Conservation (phyloP, 2,888 invertebrate genomes). For the Callinectes sapidus region DNA sequence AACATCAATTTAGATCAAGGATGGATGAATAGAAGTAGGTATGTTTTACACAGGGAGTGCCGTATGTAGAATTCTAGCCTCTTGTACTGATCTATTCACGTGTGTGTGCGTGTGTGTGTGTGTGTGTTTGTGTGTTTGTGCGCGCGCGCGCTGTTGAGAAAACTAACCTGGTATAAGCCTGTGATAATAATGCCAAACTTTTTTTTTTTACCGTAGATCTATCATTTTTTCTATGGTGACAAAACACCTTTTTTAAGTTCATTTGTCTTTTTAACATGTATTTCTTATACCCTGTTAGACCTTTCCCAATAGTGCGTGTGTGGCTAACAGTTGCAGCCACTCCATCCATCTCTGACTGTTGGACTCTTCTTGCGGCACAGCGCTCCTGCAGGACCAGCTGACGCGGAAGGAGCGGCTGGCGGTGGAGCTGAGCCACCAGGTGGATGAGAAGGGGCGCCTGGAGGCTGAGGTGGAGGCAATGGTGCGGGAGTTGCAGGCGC, state of each 20-base stretch:
- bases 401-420: conserved; percentile 51
- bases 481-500: conserved; percentile 49
- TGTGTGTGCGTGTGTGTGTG: neutral
- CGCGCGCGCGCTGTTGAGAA: neutral
- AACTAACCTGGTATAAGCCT: too few species aligned
- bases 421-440: conserved; percentile 54
- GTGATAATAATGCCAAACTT: too few species aligned
- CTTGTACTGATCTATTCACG: too few species aligned
- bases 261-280: neutral
- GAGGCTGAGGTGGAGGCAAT: conserved; percentile 58
- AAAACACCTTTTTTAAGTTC: neutral
- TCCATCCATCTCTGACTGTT: neutral
- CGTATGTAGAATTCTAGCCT: too few species aligned
- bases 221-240: neutral
- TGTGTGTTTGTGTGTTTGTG: neutral
- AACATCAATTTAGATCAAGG: too few species aligned
- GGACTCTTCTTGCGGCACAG: neutral
- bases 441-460: conserved; percentile 54
- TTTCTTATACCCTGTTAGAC: neutral
- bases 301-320: neutral
- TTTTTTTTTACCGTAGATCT: neutral
- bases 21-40: too few species aligned
- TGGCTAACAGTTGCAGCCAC: neutral
- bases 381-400: conserved; percentile 54
- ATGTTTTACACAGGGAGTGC: too few species aligned